A percentile compares a stretch with the other conserved stretches of the same genome.
These are phyloP conservation scores for Microplitis demolitor DNA, from an alignment of 1,140 invertebrate genomes.

Conservation along the genomic window DNA sequence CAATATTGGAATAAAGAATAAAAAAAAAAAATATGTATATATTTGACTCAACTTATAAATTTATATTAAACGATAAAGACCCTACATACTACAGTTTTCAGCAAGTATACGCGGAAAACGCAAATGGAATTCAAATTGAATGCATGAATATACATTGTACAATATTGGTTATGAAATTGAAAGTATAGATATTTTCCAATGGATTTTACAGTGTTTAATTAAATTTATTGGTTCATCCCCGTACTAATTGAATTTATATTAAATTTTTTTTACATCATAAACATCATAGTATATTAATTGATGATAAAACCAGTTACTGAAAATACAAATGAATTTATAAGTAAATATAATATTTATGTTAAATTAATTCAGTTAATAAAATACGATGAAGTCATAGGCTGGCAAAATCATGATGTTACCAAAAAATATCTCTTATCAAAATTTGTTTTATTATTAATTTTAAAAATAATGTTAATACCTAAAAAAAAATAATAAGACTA, in stretches of 20 bases:
- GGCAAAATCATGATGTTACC: too few species aligned
- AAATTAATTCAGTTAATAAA: too few species aligned
- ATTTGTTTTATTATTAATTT: too few species aligned
- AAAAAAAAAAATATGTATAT: background rate
- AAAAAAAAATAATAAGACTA: too few species aligned
- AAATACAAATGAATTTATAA: too few species aligned
- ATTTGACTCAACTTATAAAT: background rate
- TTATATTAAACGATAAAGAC: background rate
- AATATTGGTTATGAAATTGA: constrained; percentile 15
- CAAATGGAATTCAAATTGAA: constrained; percentile 13
- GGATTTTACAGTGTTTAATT: background rate
- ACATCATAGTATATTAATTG: background rate
- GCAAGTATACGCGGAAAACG: background rate
- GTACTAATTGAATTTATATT: too few species aligned
- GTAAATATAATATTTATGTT: too few species aligned
- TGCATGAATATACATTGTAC: constrained; percentile 14
- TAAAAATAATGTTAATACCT: too few species aligned
- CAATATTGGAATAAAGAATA: too few species aligned
- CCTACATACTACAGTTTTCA: background rate
- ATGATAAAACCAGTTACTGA: constrained; percentile 1
- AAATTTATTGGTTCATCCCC: background rate
- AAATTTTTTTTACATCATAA: background rate
- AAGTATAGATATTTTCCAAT: constrained; percentile 5
- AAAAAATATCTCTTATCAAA: too few species aligned
- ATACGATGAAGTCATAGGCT: too few species aligned